Base-by-base conservation (phyloP, 2,797 vertebrate species). In the Austrolebias charrua region DNA sequence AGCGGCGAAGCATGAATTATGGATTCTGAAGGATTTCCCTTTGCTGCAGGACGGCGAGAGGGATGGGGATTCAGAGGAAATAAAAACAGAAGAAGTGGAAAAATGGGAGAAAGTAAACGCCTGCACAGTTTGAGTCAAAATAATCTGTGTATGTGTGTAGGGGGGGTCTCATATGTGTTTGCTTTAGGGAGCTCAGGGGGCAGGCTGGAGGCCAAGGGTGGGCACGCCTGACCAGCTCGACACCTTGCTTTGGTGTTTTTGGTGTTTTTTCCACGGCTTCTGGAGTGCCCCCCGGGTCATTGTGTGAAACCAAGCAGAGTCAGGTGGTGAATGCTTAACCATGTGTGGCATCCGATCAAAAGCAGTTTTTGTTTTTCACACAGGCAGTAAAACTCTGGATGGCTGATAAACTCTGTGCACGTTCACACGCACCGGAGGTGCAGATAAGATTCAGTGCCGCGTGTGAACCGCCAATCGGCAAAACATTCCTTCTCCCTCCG, bases 11-110 rank as follows among this genome's bases (percentile, higher is more conserved):
- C 72, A 65, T 89, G 78, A 87, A 89, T 89, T 89, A 86, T 89
- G 83, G 86, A 90, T 90, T 90, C 84, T 80, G 85, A 90, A 91
- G 78, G 83, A 86, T 89, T 90, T 89, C 86, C 87, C 86, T 83
- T 81, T 78, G 80, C 81, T 90, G 80, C 76, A 70, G 69, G 79
- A 88, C 65, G 73, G 80, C 63, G 63, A 49, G 46, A 65, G 46
- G 7, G 60, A 73, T 49, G 54, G 60, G 55, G 66, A 79, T 50
- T 59, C 61, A 44, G 48, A 33, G 45, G 19, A 31, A 48, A 57
- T 63, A 69, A 55, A 58, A 28, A 52, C 1, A 63, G 42, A 73
- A 47, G 48, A 15, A 29, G 40, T 4, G 19, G 33, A 5, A 18
- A 52, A 58, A 53, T 63, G 52, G 57, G 72, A 8, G 31, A 71